A percentile compares a stretch with the other conserved stretches of the same genome.
These are phyloP conservation scores for Vanessa tameamea DNA, from an alignment of 1,140 invertebrate genomes.

Conservation along the genomic window DNA sequence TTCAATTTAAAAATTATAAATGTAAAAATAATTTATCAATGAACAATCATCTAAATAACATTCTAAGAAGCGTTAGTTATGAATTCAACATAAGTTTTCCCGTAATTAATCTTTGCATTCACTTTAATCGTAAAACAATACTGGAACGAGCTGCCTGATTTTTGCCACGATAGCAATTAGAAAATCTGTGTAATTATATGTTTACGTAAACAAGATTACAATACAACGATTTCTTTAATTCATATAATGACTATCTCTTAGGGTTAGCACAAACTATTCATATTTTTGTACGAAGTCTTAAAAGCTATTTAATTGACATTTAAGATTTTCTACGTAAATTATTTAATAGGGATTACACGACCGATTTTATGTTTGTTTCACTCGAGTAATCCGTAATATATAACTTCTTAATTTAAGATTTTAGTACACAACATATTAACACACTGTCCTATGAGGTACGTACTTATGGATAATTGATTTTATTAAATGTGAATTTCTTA, in stretches of 20 bases:
- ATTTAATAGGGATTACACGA: no score
- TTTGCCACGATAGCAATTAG: conserved; percentile 43
- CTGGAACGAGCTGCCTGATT: conserved; percentile 38
- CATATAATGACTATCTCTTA: conserved; percentile 20
- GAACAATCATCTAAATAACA: background rate
- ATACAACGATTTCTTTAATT: conserved; percentile 35
- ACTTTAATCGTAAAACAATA: conserved; percentile 44
- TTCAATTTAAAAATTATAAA: background rate
- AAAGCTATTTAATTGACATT: no score
- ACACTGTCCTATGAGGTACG: no score
- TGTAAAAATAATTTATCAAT: background rate
- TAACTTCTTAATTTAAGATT: no score
- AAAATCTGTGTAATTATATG: conserved; percentile 42
- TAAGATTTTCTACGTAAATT: no score
- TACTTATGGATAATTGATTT: no score
- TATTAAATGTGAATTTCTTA: no score
- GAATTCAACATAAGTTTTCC: conserved; percentile 37
- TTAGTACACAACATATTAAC: no score
- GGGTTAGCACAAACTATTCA: conserved; percentile 5
- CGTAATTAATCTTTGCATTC: conserved; percentile 43
- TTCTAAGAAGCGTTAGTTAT: conserved; percentile 1
- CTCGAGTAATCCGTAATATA: no score
- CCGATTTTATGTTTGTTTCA: no score
- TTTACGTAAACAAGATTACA: conserved; percentile 35
- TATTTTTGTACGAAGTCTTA: no score